Conservation (phyloP, 2,113 vertebrate species). For the Serilophus lunatus region DNA sequence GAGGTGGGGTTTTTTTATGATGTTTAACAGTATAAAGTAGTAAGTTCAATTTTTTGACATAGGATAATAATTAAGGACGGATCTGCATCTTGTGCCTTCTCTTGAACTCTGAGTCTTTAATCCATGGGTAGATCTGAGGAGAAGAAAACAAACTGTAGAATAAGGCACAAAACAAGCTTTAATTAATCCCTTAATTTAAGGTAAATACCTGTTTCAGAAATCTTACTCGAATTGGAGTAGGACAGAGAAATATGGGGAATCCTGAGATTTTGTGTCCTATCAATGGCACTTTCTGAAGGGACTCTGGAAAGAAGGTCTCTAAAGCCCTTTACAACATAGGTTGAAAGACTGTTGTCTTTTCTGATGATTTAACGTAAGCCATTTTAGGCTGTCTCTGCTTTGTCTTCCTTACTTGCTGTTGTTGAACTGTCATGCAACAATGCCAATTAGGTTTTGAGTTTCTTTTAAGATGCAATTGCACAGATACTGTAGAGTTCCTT, state of each 20-base stretch:
- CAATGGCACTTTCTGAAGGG: not conserved
- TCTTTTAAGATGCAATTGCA: not conserved
- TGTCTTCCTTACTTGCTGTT: slow-evolving; percentile 8
- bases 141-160: not conserved
- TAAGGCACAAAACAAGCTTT: not conserved
- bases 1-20: not conserved
- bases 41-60: not conserved
- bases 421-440: slow-evolving; percentile 2
- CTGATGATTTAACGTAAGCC: slow-evolving; percentile 12
- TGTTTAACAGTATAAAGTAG: not conserved
- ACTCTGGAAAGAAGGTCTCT: not conserved
- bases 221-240: not conserved
- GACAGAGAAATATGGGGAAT: not conserved
- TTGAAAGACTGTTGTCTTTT: not conserved
- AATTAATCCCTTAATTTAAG: not conserved
- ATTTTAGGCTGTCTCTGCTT: not conserved
- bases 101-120: not conserved
- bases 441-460: not conserved
- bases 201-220: not conserved
- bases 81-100: not conserved
- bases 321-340: not conserved
- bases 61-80: not conserved
- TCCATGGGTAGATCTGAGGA: not conserved
- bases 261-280: too few relatives aligned
- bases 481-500: not conserved